phyloP scores from a whole-genome alignment of 2,113 vertebrate species.

The Irena cyanogastra region DNA sequence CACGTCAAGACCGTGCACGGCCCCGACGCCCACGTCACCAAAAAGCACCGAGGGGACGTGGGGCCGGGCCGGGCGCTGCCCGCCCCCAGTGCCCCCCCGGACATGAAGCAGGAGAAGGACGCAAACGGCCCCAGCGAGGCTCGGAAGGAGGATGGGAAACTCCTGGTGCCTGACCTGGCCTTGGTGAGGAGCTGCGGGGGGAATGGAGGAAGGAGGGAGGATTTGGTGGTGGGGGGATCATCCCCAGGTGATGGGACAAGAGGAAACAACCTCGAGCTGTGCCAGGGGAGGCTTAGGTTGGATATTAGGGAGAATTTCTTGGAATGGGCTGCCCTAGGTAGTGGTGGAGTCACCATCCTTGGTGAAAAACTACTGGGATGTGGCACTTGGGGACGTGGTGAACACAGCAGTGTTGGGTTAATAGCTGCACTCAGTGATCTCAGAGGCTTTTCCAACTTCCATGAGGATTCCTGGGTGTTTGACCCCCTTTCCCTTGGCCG shows the following conservation, averaged over 20 bases:
- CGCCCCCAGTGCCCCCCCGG: constrained; percentile 59
- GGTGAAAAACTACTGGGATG: not conserved
- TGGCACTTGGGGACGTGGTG: not conserved
- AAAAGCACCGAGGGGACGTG: constrained; percentile 89
- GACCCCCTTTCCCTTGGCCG: not conserved
- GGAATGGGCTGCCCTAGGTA: not conserved
- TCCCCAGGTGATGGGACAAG: rapidly evolving
- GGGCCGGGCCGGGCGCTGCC: constrained; percentile 67
- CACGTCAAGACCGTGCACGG: constrained; percentile 97
- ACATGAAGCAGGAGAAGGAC: constrained; percentile 83
- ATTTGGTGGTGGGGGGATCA: not conserved
- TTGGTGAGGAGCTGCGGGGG: constrained; percentile 72
- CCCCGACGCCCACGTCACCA: constrained; percentile 95
- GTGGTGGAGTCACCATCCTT: not conserved
- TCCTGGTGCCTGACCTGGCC: constrained; percentile 81
- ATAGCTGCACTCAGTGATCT: not conserved
- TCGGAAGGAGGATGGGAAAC: constrained; percentile 83
- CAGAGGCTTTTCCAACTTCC: not conserved
- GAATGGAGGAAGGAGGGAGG: not conserved
- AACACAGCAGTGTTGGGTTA: not conserved
- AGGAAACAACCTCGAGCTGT: not conserved
- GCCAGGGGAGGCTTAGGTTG: not conserved
- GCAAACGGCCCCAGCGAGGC: constrained; percentile 44
- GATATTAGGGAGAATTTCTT: not conserved
- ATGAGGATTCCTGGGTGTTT: rapidly evolving